Conservation (phyloP, 2,797 vertebrate genomes). For the Micrastur ruficollis region DNA sequence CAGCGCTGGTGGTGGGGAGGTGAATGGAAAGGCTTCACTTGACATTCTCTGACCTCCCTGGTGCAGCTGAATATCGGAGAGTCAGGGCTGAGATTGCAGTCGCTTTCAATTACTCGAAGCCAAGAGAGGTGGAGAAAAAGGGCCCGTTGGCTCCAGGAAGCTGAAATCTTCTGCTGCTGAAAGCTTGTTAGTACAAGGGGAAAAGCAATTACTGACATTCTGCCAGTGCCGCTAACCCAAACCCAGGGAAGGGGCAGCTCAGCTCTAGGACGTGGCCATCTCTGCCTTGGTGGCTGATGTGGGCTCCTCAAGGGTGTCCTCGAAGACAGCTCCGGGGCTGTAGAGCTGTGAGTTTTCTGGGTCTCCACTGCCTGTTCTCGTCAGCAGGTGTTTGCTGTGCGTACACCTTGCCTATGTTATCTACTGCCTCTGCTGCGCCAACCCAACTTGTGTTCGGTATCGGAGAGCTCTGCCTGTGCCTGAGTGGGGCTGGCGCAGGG, state of each 20-base stretch:
- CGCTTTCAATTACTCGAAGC: slow-evolving; percentile 75
- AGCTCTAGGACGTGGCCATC: background rate
- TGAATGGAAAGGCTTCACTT: slow-evolving; percentile 76
- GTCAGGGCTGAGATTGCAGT: slow-evolving; percentile 71
- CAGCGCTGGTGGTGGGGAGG: slow-evolving; percentile 10
- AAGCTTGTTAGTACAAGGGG: slow-evolving; percentile 72
- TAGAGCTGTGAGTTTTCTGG: background rate
- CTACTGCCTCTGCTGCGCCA: background rate
- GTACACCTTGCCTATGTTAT: rapidly evolving
- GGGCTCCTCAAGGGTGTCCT: background rate
- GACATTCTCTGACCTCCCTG: slow-evolving; percentile 71
- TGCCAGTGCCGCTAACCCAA: slow-evolving; percentile 14
- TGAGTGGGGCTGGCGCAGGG: background rate
- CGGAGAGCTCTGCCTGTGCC: background rate
- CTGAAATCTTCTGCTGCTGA: slow-evolving; percentile 69
- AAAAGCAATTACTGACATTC: slow-evolving; percentile 70
- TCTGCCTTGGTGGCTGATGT: background rate
- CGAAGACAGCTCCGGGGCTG: background rate
- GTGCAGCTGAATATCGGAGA: slow-evolving; percentile 70
- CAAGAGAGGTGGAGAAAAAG: slow-evolving; percentile 69
- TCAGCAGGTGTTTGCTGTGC: background rate
- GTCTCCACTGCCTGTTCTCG: background rate
- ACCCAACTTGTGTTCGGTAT: rapidly evolving
- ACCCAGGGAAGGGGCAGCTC: background rate
- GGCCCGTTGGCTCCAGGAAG: slow-evolving; percentile 72